Conservation (phyloP, 2,797 vertebrate genomes). For the Propithecus deckenii region DNA sequence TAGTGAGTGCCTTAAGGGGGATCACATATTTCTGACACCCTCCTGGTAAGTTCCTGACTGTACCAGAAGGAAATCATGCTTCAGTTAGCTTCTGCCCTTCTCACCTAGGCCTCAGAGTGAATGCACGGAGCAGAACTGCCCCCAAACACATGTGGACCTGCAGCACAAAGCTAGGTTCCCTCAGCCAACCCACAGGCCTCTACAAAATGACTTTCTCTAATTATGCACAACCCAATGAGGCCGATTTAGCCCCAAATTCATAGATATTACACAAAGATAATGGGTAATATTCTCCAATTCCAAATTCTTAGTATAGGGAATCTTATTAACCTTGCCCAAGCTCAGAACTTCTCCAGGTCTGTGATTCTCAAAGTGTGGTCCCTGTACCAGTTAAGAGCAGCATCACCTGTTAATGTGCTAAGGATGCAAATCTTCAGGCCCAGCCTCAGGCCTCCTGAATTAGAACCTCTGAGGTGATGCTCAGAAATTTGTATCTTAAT, state of each 20-base stretch:
- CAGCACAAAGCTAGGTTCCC: background rate
- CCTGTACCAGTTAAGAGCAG: background rate
- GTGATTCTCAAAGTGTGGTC: background rate
- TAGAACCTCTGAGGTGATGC: background rate
- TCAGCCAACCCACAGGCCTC: background rate
- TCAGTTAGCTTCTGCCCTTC: background rate
- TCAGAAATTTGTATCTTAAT: background rate
- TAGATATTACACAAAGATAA: background rate
- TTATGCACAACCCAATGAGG: background rate
- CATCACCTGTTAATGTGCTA: background rate
- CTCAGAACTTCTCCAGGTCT: background rate
- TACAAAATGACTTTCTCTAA: background rate
- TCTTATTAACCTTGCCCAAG: background rate
- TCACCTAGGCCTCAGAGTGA: background rate
- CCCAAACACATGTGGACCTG: background rate
- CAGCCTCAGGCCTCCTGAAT: background rate
- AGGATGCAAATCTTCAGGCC: background rate
- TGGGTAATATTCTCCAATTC: background rate
- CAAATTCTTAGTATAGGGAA: background rate
- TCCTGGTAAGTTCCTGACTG: background rate
- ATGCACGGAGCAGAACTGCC: background rate
- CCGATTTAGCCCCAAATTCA: background rate
- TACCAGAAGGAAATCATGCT: background rate
- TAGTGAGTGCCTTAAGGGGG: fast-evolving
- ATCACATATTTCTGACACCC: background rate